Base-by-base conservation (phyloP, 1,140 invertebrate species). In the Archivesica marissinica region DNA sequence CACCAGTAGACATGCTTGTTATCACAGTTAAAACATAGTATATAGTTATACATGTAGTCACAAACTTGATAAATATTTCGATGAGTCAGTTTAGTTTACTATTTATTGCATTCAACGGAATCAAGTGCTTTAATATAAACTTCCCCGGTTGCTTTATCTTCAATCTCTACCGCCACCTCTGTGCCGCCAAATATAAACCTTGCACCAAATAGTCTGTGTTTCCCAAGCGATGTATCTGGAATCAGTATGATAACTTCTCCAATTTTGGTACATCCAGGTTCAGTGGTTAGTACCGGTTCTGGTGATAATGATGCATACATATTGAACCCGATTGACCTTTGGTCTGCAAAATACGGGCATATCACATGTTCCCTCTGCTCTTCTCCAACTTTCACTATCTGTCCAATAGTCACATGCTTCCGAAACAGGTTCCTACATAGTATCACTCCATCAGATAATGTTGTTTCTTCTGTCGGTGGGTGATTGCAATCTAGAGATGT, bases 121-220 rank as follows among this genome's bases (percentile, higher is more conserved):
- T 59, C 54, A 7, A 59, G 23, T 17, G 54, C 25, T 28, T 30
- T 59, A 1, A 30, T 59, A 30, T 23, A 52, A 30, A 30, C 30
- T 33, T 50, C 47, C 11, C 30, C 47, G 0, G 72, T 52, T 28
- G 30, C 47, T 30, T 75, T 75, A 50, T 75, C 72, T n/a, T 52
- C 72, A n/a, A 75, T 25, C n/a, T 75, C 54, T 33, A 75, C 72
- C 23, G 28, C 47, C 1, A 75, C 38, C 28, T 75, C 72, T 52
- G 72, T 47, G 44, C 70, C 70, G 44, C 70, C 70, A 47, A 74
- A 74, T 44, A 74, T 47, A 47, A 74, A 74, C 9, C 15, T 74
- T 15, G 33, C 41, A 25, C 70, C 41, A 47, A 74, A 74, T 44
- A 47, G 23, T 17, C 70, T 44, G 11, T 20, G 7, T 47, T 28